Evolutionary conservation across 2,888 invertebrate genomes (phyloP), one percentile per base, ranked within the genome.

Genomic region (Spialia ferax): DNA sequence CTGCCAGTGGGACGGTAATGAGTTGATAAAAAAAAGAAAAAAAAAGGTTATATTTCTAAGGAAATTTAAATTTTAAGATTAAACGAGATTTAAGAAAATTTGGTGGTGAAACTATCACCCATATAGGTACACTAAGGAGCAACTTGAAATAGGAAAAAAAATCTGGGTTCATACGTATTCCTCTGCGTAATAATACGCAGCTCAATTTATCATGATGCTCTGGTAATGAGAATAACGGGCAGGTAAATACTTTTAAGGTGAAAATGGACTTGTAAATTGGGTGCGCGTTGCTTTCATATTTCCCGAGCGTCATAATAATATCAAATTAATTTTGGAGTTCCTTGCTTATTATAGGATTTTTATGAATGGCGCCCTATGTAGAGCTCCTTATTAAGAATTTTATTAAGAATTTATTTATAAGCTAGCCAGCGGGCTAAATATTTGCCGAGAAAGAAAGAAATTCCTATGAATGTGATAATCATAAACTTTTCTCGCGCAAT

Each of bases 251-350:
- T 45, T 42, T 22, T 45, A 23, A 42, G 23, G 26, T 23, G 59
- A 59, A 59, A 59, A 59, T 45, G n/a, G 42, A 26, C 26, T 42
- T 23, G 15, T 13, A 63, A 48, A 48, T 20, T 48, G 11, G 7
- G 48, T 13, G 2, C 42, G 42, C 20, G 20, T 48, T 20, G 48
- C 20, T 20, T 18, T 8, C 45, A 20, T 48, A 20, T 48, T 48
- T 48, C 10, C 11, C 20, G 18, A 18, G 20, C 48, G 18, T 48
- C 48, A 5, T 48, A 48, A 63, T 63, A 26, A 56, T 56, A 63
- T 63, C 35, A 56, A 63, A 63, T 63, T 63, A 63, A 63, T 63
- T 63, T 63, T 32, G 32, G 23, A 26, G 59, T 42, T 48, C 20
- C 48, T 45, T 8, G 45, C 45, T 48, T 48, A 20, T 48, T 48